phyloP scores from a whole-genome alignment of 2,797 vertebrate genomes.

The Danio albolineatus region DNA sequence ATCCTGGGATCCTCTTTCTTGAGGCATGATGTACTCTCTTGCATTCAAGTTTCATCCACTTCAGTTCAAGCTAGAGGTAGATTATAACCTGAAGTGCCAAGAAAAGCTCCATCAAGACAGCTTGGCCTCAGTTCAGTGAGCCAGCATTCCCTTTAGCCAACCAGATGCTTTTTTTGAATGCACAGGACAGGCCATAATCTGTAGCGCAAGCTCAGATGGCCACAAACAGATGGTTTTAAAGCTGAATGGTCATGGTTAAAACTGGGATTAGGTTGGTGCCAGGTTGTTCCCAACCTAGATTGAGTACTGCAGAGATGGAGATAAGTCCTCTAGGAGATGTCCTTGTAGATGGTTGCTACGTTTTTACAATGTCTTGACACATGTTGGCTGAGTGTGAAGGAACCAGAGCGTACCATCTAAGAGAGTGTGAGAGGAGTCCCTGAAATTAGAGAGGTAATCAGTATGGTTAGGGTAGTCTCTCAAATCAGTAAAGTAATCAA shows the following conservation, averaged over 20 bases:
- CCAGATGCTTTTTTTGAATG: slow-evolving; percentile 55
- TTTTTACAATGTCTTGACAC: not conserved
- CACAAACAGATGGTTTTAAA: slow-evolving; percentile 82
- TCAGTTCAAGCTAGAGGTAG: slow-evolving; percentile 23
- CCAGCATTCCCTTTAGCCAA: slow-evolving; percentile 74
- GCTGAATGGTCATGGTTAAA: slow-evolving; percentile 78
- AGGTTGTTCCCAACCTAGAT: slow-evolving; percentile 72
- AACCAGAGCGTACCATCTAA: not conserved
- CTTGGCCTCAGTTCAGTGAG: slow-evolving; percentile 76
- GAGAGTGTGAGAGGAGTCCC: not conserved
- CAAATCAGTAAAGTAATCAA: slow-evolving; percentile 13
- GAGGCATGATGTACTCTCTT: not conserved
- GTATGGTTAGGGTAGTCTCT: not conserved
- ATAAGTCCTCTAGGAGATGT: slow-evolving; percentile 67
- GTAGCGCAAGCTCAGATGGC: slow-evolving; percentile 69
- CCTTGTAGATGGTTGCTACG: slow-evolving; percentile 13
- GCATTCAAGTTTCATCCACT: not conserved
- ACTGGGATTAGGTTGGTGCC: slow-evolving; percentile 70
- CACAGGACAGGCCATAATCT: slow-evolving; percentile 79
- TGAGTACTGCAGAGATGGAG: slow-evolving; percentile 72
- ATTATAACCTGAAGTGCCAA: slow-evolving; percentile 29
- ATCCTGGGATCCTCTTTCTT: not conserved
- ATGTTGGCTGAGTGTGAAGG: not conserved
- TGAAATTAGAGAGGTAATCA: slow-evolving; percentile 30
- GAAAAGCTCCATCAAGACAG: slow-evolving; percentile 77